Evolutionary conservation across 2,888 invertebrate genomes (phyloP), one percentile per base, ranked within the genome.

Genomic region (Brachycybe producta): DNA sequence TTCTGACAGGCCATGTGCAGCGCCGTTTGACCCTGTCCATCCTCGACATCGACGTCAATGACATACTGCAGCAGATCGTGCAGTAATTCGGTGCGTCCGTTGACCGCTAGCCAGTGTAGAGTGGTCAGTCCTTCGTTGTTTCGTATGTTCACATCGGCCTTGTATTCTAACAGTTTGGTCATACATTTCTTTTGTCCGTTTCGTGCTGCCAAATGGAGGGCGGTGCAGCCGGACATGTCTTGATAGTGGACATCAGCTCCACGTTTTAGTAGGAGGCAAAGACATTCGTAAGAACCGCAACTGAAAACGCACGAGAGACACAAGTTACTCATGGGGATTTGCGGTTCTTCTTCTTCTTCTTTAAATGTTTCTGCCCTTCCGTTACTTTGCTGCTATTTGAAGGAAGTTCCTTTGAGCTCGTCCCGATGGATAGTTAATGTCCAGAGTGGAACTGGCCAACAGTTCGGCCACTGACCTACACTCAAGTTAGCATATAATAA

Each of bases 1-100:
- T 65, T 65, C 50, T 64, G 64, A 54, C 62, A 62, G n/a, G 64
- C 64, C 1, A 65, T 64, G 57, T 65, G 65, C n/a, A 65, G 56
- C 8, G 64, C 62, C 26, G 64, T 65, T 52, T 65, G 64, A 23
- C 64, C 64, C 48, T 64, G 64, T 23, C 60, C 57, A 59, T 65
- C 65, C 24, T 62, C 64, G n/a, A 64, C 58, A 54, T 65, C 62
- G 1, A 65, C 62, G 56, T 64, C 60, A 32, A 56, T 55, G 26
- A 63, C 60, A 55, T 63, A 58, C 34, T 57, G 57, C 30, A 63
- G 59, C 17, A 64, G 51, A 53, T 62, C 62, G 52, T 61, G 59
- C 30, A 65, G 55, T 17, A 65, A 53, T 47, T 64, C 63, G 42
- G 63, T 61, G n/a, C 64, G 55, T 2, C 65, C 64, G 58, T 65